Base-by-base conservation (phyloP, 1,140 invertebrate genomes). In the Caerostris darwini region DNA sequence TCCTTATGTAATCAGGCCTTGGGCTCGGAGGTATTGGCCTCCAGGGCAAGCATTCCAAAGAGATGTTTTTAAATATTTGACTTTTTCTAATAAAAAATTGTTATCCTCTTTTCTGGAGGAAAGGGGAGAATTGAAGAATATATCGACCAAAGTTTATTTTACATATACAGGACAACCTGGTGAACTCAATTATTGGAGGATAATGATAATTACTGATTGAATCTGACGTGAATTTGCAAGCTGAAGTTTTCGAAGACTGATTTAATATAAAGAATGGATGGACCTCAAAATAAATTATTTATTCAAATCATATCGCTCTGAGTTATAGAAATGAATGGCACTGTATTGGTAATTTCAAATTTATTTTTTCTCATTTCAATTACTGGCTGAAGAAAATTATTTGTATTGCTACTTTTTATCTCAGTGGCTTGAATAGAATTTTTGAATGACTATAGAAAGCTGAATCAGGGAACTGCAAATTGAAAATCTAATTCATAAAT, bases 51-150 rank as follows among this genome's bases (percentile, higher is more conserved):
- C 10, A 56, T 50, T 54, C 50, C 56, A 81, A 69, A 59, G 69
- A 34, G 56, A 67, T 77, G 67, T 81, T 90, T 89, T 89, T 81
- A 90, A 81, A 77, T 90, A 77, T 90, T 77, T 77, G 71, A 57
- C 56, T 57, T 50, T 85, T 85, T 54, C 56, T 17, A 57, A 53
- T 50, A 90, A 81, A 90, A 87, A 90, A 90, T 3, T 54, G 53
- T 69, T 58, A 56, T 59, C 14, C 19, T 34, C 58, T 17, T 54
- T 17, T 64, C 17, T 64, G 61, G 5, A 64, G 10, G 14, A 3
- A 17, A 64, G 17, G 61, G 17, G 17, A 64, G 50, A 59, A 87
- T 17, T 14, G 17, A 64, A 64, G 50, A 59, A 87, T 17, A 87
- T 17, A 56, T 87, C 58, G 58, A 61, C 64, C 85, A 7, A 61